Percentiles rank a stretch among this genome's conserved stretches.
Evolutionary conservation across 2,797 vertebrate species (phyloP).

Genomic region (Sebastes itinus): DNA sequence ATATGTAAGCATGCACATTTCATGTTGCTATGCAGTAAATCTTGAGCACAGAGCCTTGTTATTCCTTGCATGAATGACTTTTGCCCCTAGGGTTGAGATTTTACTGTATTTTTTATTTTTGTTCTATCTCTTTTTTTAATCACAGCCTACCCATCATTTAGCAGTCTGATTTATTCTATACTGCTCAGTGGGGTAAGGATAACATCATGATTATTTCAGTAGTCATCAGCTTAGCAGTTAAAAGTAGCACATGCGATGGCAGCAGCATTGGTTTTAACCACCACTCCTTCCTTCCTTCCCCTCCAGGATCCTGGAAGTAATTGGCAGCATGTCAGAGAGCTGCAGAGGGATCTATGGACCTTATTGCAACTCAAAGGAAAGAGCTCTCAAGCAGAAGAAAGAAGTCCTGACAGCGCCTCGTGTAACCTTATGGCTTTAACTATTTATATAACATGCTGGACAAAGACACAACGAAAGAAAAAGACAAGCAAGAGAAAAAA

Average conservation of each 20-base stretch:
- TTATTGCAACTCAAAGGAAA: slow-evolving; percentile 28
- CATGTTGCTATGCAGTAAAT: neutral
- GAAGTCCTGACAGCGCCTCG: slow-evolving; percentile 34
- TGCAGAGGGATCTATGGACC: slow-evolving; percentile 22
- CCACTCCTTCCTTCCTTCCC: slow-evolving; percentile 20
- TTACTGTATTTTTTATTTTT: neutral
- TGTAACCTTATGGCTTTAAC: slow-evolving; percentile 49
- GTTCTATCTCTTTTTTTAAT: neutral
- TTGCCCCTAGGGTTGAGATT: neutral
- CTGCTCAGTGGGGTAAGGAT: slow-evolving; percentile 37
- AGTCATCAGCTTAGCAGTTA: slow-evolving; percentile 46
- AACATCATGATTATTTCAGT: slow-evolving; percentile 65
- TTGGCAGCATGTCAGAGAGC: slow-evolving; percentile 26
- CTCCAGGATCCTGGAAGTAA: slow-evolving; percentile 60
- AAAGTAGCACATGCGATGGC: slow-evolving; percentile 40
- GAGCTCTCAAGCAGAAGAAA: slow-evolving; percentile 45
- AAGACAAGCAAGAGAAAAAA: neutral
- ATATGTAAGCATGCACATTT: neutral
- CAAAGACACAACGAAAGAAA: neutral
- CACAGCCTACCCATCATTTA: neutral
- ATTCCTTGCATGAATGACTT: neutral
- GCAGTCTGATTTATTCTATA: neutral
- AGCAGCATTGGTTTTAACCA: neutral
- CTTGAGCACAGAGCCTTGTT: neutral
- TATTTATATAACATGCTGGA: slow-evolving; percentile 43